Conservation (phyloP, 2,113 vertebrate species). For the Pleuronectes platessa region DNA sequence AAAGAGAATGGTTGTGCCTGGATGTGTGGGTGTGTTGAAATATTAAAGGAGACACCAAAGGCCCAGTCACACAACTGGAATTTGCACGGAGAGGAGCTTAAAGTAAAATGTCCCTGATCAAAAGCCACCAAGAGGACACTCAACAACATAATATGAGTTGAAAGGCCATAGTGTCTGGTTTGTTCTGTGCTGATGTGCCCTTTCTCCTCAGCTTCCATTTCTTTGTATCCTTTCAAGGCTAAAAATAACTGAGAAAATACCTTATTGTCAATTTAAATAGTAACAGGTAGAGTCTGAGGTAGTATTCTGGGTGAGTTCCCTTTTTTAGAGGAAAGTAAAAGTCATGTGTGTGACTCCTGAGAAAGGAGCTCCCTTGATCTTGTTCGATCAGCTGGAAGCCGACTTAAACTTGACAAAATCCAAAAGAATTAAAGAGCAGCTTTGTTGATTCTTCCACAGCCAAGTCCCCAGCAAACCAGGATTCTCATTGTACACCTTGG, state of each 20-base stretch:
- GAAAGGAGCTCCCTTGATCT: constrained; percentile 1
- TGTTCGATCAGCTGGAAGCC: constrained; percentile 21
- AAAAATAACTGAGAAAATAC: background rate
- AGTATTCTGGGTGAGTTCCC: constrained; percentile 28
- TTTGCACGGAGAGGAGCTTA: constrained; percentile 46
- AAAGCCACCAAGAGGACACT: constrained; percentile 55
- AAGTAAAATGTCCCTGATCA: constrained; percentile 54
- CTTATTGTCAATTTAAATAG: background rate
- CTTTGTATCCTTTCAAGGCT: constrained; percentile 11
- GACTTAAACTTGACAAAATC: constrained; percentile 22
- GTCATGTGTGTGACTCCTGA: constrained; percentile 36
- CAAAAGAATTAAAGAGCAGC: constrained; percentile 25
- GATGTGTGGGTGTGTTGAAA: constrained; percentile 11
- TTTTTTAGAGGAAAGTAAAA: constrained; percentile 43
- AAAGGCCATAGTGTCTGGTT: constrained; percentile 30
- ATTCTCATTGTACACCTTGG: constrained; percentile 18
- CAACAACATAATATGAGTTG: constrained; percentile 59
- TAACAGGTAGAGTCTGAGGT: constrained; percentile 25
- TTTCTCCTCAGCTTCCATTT: constrained; percentile 25
- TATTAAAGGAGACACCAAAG: constrained; percentile 63
- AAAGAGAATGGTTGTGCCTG: background rate
- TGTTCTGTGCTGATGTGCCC: constrained; percentile 40
- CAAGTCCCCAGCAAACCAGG: constrained; percentile 33
- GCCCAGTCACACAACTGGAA: constrained; percentile 65
- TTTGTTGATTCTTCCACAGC: constrained; percentile 37